Percentiles rank a stretch among this genome's conserved stretches.
Conservation (phyloP, 2,888 invertebrate genomes). For the Anorthoa munda region DNA sequence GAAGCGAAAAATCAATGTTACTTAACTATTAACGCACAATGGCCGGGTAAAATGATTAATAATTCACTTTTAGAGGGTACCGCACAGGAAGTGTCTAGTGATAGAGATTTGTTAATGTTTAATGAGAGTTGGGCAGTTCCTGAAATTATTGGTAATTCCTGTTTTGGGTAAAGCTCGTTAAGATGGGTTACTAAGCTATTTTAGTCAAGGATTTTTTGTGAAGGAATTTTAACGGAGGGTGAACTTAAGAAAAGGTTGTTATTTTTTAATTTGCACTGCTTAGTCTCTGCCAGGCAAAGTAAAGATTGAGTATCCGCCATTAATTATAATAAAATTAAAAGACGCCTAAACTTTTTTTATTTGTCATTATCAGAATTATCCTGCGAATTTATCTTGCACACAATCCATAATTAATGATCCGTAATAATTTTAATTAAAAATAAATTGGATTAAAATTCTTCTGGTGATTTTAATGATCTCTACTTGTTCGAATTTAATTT, state of each 20-base stretch:
- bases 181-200: neutral
- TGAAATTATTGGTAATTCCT: slow-evolving; percentile 27
- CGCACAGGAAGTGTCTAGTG: slow-evolving; percentile 42
- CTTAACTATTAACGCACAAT: slow-evolving; percentile 61
- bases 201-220: neutral
- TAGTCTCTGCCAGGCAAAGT: neutral
- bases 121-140: slow-evolving; percentile 13
- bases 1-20: slow-evolving; percentile 54
- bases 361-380: no score
- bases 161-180: neutral
- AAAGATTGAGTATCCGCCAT: neutral
- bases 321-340: neutral
- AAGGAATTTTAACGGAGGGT: neutral
- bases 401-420: no score
- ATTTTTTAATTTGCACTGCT: neutral
- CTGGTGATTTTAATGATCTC: neutral
- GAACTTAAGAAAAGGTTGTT: neutral
- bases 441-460: no score
- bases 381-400: no score
- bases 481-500: neutral
- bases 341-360: neutral
- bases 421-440: no score
- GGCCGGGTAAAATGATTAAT: slow-evolving; percentile 46
- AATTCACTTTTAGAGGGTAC: slow-evolving; percentile 47
- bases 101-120: slow-evolving; percentile 44